Conservation (phyloP, 2,888 invertebrate genomes). For the Latheticus oryzae region DNA sequence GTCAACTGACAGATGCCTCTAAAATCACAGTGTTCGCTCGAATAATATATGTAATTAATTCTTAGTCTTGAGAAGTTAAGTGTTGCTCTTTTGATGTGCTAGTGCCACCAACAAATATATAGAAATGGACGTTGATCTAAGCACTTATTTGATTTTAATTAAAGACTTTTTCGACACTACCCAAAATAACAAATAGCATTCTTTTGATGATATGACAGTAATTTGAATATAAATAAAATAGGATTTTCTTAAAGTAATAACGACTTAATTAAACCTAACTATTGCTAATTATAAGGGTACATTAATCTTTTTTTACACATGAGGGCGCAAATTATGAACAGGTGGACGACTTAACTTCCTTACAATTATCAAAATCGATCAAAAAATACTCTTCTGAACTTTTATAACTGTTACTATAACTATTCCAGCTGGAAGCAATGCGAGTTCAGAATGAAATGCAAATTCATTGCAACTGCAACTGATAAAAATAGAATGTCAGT, state of each 20-base stretch:
- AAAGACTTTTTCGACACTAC: slow-evolving; percentile 12
- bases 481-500: slow-evolving; percentile 23
- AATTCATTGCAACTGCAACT: slow-evolving; percentile 6
- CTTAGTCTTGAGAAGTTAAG: slow-evolving; percentile 63
- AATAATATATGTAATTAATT: slow-evolving; percentile 65
- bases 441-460: slow-evolving; percentile 23
- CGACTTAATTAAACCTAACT: too few species aligned
- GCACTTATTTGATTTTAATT: slow-evolving; percentile 15
- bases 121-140: slow-evolving; percentile 44
- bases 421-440: slow-evolving; percentile 19
- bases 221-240: not conserved
- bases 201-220: too few species aligned
- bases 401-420: too few species aligned
- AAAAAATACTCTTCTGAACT: too few species aligned
- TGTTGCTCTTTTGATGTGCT: slow-evolving; percentile 60
- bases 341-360: too few species aligned
- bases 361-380: too few species aligned
- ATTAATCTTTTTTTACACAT: too few species aligned
- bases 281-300: too few species aligned
- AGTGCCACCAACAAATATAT: slow-evolving; percentile 65
- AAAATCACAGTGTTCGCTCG: slow-evolving; percentile 61
- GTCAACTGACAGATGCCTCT: slow-evolving; percentile 57
- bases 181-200: too few species aligned
- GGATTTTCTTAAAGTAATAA: not conserved
- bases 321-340: too few species aligned